Base-by-base conservation (phyloP, 2,888 invertebrate genomes). In the Lasioglossum morio region DNA sequence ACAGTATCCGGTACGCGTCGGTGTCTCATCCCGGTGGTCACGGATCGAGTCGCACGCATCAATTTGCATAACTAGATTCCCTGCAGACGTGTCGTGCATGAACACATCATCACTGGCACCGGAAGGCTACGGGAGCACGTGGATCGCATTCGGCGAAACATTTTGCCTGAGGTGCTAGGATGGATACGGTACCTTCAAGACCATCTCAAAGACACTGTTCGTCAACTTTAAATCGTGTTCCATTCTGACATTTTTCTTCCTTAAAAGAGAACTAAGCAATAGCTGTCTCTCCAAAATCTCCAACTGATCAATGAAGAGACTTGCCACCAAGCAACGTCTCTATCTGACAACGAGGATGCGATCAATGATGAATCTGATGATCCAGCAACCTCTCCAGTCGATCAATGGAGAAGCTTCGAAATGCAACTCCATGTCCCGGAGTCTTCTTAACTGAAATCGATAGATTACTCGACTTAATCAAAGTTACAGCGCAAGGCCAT, bases 51-150 rank as follows among this genome's bases (percentile, higher is more conserved):
- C 76, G 82, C 83, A 81, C 78, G 85, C 87, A 84, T 48, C 82
- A 78, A 91, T 92, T 93, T 93, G 91, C 93, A 93, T 93, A 92
- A 92, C 92, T 91, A 79, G 90, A 86, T 90, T 88, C 83, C 87
- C 84, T 69, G 72, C 57, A 87, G 63, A 88, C 88, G 91, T 90
- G 88, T 79, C 48, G 63, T 19, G 88, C 87, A 87, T 90, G 84
- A 84, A 48, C 76, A 70, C 73, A 72, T 76, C 83, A 77, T 84
- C 80, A 77, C 34, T 57, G 72, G 46, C 72, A 46, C 75, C 79
- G 73, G 53, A 77, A 78, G 76, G 76, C 73, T 37, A 34, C 46
- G 19, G 23, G 8, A n/a, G 74, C 81, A 82, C 85, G 88, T 85
- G 85, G 81, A 69, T 76, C 70, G 84, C 70, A 85, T 87, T 80